phyloP scores from a whole-genome alignment of 92 coral and sea anemone genomes.

The Porites lobata region DNA sequence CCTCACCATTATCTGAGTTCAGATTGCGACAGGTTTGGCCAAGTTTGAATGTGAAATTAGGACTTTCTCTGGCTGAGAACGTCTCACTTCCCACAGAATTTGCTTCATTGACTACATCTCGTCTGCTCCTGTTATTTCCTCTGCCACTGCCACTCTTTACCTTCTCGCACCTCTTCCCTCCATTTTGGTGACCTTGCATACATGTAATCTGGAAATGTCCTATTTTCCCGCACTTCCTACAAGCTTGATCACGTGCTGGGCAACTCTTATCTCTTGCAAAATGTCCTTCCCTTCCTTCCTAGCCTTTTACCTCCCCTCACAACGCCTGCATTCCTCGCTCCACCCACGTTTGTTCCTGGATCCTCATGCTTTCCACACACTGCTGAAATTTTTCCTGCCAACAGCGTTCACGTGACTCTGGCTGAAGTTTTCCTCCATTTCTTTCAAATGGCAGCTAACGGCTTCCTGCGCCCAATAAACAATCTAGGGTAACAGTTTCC shows the following conservation, averaged over 20 bases:
- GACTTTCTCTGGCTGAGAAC: too few relatives aligned
- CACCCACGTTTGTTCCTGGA: background rate
- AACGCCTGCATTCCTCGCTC: background rate
- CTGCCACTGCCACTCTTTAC: too few relatives aligned
- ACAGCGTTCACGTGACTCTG: constrained; percentile 5
- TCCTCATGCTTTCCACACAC: background rate
- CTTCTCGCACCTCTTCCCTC: too few relatives aligned
- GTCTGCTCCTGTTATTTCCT: too few relatives aligned
- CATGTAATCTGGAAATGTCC: too few relatives aligned
- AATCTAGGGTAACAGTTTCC: background rate
- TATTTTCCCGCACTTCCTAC: too few relatives aligned
- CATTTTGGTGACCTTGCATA: too few relatives aligned
- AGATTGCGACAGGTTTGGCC: background rate
- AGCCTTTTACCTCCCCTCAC: background rate
- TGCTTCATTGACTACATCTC: too few relatives aligned
- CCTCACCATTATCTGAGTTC: constrained; percentile 10
- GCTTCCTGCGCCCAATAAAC: constrained; percentile 29
- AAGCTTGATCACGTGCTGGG: too few relatives aligned
- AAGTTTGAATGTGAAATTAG: too few relatives aligned
- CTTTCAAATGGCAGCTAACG: constrained; percentile 11
- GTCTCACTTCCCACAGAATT: too few relatives aligned
- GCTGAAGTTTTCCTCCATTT: constrained; percentile 1
- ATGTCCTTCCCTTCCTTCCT: constrained; percentile 40
- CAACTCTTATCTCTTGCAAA: constrained; percentile 12
- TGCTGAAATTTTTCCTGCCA: background rate